Conservation (phyloP, 2,113 vertebrate species). For the Cervus canadensis region DNA sequence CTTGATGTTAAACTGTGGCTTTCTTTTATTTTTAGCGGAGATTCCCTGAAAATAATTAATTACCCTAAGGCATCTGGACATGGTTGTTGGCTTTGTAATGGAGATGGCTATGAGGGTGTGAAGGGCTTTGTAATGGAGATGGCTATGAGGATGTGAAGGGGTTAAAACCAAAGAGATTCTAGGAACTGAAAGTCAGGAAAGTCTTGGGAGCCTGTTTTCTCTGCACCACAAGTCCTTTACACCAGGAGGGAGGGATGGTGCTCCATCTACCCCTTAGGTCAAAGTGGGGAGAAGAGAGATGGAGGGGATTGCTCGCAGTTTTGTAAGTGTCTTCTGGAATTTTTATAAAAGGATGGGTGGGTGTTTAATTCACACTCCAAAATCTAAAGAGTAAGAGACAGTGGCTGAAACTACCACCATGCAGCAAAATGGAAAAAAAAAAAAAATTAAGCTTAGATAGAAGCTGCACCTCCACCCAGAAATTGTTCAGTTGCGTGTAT, state of each 20-base stretch:
- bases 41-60: not conserved
- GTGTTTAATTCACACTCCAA: not conserved
- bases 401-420: not conserved
- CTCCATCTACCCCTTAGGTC: not conserved
- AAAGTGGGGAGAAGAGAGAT: not conserved
- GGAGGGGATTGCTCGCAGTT: not conserved
- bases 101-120: not conserved
- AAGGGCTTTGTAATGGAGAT: not conserved
- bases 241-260: not conserved
- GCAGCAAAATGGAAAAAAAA: not conserved
- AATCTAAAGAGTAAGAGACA: not conserved
- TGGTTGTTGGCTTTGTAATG: not conserved
- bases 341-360: not conserved
- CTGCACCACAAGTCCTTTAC: not conserved
- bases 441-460: not conserved
- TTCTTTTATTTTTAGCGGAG: not conserved
- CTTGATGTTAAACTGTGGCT: not conserved
- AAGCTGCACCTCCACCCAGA: not conserved
- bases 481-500: not conserved
- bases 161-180: not conserved
- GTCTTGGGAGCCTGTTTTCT: not conserved
- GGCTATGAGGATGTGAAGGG: not conserved
- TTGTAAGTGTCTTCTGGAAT: not conserved
- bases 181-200: not conserved
- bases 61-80: not conserved